Evolutionary conservation across 2,113 vertebrate species (phyloP).

Genomic region (Ovis canadensis): DNA sequence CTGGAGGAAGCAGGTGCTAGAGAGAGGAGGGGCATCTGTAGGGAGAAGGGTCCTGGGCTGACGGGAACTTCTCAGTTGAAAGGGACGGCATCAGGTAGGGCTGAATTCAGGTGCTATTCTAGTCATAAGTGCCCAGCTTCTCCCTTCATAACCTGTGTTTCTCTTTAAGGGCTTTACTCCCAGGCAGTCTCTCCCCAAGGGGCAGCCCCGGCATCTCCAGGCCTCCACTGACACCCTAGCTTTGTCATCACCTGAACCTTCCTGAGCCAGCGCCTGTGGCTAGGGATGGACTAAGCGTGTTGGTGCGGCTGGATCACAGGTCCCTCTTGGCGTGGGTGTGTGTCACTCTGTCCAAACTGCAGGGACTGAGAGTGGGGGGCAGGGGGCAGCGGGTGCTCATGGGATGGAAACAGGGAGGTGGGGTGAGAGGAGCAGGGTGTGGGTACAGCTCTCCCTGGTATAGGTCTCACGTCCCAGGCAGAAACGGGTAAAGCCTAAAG

Average conservation of each 20-base stretch:
- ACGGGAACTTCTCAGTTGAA: background rate
- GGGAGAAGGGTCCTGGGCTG: background rate
- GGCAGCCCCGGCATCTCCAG: background rate
- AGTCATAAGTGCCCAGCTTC: background rate
- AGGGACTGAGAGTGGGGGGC: background rate
- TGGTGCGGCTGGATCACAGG: background rate
- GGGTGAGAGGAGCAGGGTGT: background rate
- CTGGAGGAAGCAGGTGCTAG: background rate
- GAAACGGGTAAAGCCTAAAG: background rate
- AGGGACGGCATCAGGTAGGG: background rate
- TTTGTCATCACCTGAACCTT: background rate
- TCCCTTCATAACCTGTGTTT: background rate
- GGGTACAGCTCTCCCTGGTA: background rate
- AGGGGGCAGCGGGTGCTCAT: background rate
- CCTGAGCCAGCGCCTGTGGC: background rate
- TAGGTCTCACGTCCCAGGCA: background rate
- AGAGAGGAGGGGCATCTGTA: background rate
- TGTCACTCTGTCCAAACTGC: background rate
- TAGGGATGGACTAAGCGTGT: too few species aligned
- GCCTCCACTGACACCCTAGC: background rate
- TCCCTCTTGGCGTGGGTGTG: too few species aligned
- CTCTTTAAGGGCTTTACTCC: fast-evolving
- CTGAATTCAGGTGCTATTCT: background rate
- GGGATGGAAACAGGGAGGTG: background rate
- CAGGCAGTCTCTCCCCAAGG: background rate